Percentiles rank a stretch among this genome's conserved stretches.
phyloP scores from a whole-genome alignment of 1,140 invertebrate genomes.

The Drosophila quadrilineata region DNA sequence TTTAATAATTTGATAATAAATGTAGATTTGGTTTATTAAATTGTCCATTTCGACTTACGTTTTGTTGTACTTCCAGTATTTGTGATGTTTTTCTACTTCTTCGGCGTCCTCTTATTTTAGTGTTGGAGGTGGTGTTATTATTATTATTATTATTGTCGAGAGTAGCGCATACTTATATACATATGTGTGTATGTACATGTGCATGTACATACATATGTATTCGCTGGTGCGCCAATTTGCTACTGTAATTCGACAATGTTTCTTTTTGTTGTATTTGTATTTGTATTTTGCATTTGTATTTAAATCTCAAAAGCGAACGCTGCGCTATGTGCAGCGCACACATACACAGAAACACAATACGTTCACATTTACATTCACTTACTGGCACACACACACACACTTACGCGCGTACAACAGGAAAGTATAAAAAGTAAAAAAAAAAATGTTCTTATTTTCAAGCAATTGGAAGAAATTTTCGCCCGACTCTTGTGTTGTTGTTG shows the following conservation, averaged over 20 bases:
- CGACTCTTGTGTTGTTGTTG: neutral
- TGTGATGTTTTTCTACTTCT: too few species aligned
- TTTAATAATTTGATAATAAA: too few species aligned
- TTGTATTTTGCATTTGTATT: conserved; percentile 24
- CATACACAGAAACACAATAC: neutral
- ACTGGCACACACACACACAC: neutral
- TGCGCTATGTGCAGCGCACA: conserved; percentile 30
- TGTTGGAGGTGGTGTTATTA: too few species aligned
- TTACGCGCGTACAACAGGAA: conserved; percentile 4
- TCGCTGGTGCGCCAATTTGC: neutral
- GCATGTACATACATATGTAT: too few species aligned
- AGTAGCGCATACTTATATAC: neutral
- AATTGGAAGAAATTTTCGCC: conserved; percentile 9
- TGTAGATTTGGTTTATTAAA: too few species aligned
- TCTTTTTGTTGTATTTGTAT: neutral
- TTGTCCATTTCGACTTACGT: too few species aligned
- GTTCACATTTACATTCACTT: conserved; percentile 5
- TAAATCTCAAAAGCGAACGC: conserved; percentile 31
- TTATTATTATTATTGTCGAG: too few species aligned
- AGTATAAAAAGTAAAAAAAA: too few species aligned
- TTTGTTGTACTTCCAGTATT: too few species aligned
- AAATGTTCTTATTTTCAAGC: conserved; percentile 35
- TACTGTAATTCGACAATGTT: neutral
- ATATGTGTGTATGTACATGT: neutral
- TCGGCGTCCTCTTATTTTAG: too few species aligned